A percentile compares a stretch with the other conserved stretches of the same genome.
Conservation (phyloP, 2,888 invertebrate genomes). For the Dolomedes plantarius region DNA sequence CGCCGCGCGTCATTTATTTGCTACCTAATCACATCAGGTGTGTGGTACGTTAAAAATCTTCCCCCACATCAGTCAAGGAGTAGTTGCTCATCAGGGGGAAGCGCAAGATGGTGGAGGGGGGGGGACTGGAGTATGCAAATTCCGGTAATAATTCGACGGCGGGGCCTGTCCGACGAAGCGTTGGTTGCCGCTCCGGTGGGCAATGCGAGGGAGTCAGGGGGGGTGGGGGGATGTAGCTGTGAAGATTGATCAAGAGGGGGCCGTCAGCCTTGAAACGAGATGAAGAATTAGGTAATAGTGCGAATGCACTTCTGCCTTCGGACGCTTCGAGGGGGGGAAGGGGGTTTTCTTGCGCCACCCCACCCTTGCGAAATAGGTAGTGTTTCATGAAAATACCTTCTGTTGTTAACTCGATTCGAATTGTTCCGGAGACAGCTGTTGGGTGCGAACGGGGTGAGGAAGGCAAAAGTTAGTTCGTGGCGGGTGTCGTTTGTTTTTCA, state of each 20-base stretch:
- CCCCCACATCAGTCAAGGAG: slow-evolving; percentile 60
- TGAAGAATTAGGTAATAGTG: slow-evolving; percentile 72
- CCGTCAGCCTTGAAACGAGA: slow-evolving; percentile 70
- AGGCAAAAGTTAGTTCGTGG: too few relatives aligned
- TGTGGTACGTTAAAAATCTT: slow-evolving; percentile 67
- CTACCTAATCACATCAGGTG: slow-evolving; percentile 71
- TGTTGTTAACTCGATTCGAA: neutral
- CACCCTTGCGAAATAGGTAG: neutral
- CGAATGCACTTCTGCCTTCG: slow-evolving; percentile 23
- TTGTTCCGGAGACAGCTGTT: neutral
- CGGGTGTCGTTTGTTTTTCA: too few relatives aligned
- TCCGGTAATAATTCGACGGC: slow-evolving; percentile 29
- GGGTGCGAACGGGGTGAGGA: neutral
- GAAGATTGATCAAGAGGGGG: slow-evolving; percentile 69
- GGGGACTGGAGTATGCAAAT: slow-evolving; percentile 57
- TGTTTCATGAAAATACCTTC: neutral
- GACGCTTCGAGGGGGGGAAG: neutral
- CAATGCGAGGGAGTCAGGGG: slow-evolving; percentile 16
- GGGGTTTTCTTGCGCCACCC: neutral
- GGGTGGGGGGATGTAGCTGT: slow-evolving; percentile 63
- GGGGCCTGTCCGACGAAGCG: slow-evolving; percentile 18
- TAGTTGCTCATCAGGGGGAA: slow-evolving; percentile 43
- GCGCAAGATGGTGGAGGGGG: slow-evolving; percentile 29
- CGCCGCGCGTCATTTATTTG: slow-evolving; percentile 68
- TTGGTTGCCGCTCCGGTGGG: slow-evolving; percentile 44